These are phyloP conservation scores for Glaucomys volans DNA, from an alignment of 2,113 vertebrate species.

Conservation along the genomic window DNA sequence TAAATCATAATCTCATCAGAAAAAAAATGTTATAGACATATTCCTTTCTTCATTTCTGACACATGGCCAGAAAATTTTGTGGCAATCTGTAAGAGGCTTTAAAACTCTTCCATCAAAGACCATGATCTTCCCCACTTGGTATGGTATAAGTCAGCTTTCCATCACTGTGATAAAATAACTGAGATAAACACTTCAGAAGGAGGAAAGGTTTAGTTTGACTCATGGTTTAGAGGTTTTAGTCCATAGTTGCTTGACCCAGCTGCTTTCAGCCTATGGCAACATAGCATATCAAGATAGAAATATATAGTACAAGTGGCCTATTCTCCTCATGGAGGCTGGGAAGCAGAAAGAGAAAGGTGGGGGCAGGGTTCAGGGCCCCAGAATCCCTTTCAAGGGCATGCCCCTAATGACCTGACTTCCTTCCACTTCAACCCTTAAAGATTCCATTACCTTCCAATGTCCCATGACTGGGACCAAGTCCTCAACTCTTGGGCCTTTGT, in stretches of 20 bases:
- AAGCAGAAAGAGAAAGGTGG: not conserved
- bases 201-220: not conserved
- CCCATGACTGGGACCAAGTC: not conserved
- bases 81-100: not conserved
- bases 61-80: not conserved
- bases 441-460: too few species aligned
- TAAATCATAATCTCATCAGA: not conserved
- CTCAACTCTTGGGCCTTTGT: not conserved
- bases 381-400: not conserved
- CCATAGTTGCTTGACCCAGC: not conserved
- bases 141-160: not conserved
- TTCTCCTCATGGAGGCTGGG: not conserved
- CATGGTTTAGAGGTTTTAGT: not conserved
- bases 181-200: not conserved
- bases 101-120: not conserved
- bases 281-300: not conserved
- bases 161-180: not conserved
- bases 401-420: not conserved
- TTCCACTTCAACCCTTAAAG: not conserved
- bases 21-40: too few species aligned
- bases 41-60: not conserved
- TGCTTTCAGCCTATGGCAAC: not conserved
- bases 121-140: not conserved
- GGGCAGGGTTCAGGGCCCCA: not conserved
- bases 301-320: not conserved